Percentiles rank a stretch among this genome's conserved stretches.
Evolutionary conservation across 2,113 vertebrate genomes (phyloP).

Genomic region (Mandrillus leucophaeus): DNA sequence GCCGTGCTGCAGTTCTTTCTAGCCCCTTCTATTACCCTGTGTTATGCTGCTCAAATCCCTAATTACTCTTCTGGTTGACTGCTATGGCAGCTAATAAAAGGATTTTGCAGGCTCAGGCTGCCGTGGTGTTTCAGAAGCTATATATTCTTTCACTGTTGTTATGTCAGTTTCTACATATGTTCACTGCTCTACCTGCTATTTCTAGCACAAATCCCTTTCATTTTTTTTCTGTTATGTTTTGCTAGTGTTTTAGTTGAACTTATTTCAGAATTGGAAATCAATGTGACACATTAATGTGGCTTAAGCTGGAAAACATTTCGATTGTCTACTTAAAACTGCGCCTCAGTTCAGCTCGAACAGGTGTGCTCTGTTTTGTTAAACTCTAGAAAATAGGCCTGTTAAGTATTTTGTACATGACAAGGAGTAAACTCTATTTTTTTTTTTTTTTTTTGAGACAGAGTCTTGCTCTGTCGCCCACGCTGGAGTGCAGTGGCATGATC

Average conservation of each 20-base stretch:
- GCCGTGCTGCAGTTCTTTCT: not conserved
- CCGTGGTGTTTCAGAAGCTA: not conserved
- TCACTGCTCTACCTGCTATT: not conserved
- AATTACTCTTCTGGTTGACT: slow-evolving; percentile 46
- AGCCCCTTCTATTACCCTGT: slow-evolving; percentile 43
- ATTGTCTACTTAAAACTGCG: not conserved
- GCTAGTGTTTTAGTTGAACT: not conserved
- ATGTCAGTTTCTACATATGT: not conserved
- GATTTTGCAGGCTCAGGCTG: not conserved
- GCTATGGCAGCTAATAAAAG: slow-evolving; percentile 22
- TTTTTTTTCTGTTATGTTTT: not conserved
- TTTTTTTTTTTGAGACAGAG: too few relatives aligned
- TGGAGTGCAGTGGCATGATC: too few relatives aligned
- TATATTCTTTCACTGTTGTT: not conserved
- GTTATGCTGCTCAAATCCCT: slow-evolving; percentile 34
- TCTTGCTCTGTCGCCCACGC: too few relatives aligned
- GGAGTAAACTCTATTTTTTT: not conserved
- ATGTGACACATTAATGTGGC: not conserved
- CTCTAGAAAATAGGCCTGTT: not conserved
- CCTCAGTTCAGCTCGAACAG: not conserved
- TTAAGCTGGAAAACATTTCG: not conserved
- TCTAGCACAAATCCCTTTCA: not conserved
- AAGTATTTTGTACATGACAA: not conserved
- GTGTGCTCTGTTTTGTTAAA: not conserved
- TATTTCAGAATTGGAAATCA: not conserved